These are phyloP conservation scores for Coronaproctus castanopsis DNA, from an alignment of 2,888 invertebrate genomes.

Conservation along the genomic window DNA sequence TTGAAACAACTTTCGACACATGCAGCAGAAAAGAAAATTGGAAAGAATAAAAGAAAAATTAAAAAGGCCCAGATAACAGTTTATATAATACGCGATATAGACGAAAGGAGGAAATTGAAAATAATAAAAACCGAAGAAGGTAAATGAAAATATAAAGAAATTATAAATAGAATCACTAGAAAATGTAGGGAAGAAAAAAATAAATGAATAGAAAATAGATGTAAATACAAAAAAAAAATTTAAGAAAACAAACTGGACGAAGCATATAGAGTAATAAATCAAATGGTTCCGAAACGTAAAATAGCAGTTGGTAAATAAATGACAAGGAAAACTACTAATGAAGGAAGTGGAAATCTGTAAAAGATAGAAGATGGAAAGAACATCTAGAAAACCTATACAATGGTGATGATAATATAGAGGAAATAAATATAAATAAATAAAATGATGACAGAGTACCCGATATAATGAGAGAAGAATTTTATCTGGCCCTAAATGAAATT, in stretches of 20 bases:
- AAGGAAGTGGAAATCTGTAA: not conserved
- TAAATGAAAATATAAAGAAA: not conserved
- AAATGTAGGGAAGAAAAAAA: not conserved
- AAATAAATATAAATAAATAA: too few relatives aligned
- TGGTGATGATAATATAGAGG: not conserved
- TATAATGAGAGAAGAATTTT: too few relatives aligned
- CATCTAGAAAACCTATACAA: not conserved
- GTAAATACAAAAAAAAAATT: not conserved
- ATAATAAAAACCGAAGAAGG: not conserved
- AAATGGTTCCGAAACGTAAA: not conserved
- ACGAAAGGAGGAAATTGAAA: not conserved
- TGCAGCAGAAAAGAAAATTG: too few relatives aligned
- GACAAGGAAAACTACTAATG: not conserved
- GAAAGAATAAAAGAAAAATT: not conserved
- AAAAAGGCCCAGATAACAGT: not conserved
- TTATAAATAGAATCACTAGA: not conserved
- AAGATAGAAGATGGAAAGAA: not conserved
- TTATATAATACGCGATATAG: not conserved
- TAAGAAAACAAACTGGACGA: not conserved
- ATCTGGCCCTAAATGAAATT: too few relatives aligned
- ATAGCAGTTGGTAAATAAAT: too few relatives aligned
- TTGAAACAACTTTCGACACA: too few relatives aligned
- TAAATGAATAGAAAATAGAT: not conserved
- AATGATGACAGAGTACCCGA: too few relatives aligned
- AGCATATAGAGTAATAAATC: not conserved